Conservation (phyloP, 2,113 vertebrate genomes). For the Dipodomys spectabilis region DNA sequence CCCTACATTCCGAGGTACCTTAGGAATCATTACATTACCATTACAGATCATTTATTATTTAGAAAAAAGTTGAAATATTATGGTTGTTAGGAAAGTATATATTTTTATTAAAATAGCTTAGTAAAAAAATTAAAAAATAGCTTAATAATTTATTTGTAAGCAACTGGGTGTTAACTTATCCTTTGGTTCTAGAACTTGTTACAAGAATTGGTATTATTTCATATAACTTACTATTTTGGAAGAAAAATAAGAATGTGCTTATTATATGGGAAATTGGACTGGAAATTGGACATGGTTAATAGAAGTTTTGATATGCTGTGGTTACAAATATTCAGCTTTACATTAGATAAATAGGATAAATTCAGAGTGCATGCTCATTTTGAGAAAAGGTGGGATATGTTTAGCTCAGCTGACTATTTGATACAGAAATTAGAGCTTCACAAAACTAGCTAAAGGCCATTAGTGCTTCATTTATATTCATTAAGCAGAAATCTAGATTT, state of each 20-base stretch:
- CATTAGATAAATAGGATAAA: slow-evolving; percentile 12
- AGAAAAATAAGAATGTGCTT: background rate
- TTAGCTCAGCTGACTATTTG: background rate
- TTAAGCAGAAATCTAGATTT: background rate
- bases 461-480: slow-evolving; percentile 5
- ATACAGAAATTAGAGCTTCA: slow-evolving; percentile 1
- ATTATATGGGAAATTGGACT: slow-evolving; percentile 25
- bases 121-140: background rate
- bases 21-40: background rate
- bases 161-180: background rate
- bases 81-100: background rate
- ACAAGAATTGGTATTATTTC: background rate
- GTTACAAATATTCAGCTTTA: slow-evolving; percentile 49
- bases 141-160: background rate
- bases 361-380: background rate
- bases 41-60: no score
- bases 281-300: background rate
- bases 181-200: background rate
- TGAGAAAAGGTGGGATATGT: background rate
- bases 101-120: background rate
- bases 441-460: background rate
- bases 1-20: background rate
- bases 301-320: background rate
- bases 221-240: background rate
- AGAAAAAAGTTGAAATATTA: background rate